Base-by-base conservation (phyloP, 1,140 invertebrate genomes). In the Plodia interpunctella region DNA sequence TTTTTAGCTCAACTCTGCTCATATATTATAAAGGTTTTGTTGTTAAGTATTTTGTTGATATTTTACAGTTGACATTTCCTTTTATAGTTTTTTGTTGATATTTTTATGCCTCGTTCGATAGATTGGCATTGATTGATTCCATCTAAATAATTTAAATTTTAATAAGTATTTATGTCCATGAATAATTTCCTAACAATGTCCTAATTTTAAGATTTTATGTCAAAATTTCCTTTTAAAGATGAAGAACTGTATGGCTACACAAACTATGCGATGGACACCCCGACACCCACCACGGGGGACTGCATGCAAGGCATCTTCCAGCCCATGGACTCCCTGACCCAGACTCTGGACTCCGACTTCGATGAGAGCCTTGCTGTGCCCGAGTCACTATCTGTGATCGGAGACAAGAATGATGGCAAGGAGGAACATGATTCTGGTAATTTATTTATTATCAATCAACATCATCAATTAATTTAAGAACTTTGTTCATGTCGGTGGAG, bases 331-430 rank as follows among this genome's bases (percentile, higher is more conserved):
- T 87, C 85, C 28, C 49, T 87, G 56, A 80, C 65, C 28, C 75
- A 76, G 0, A 69, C 72, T 0, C n/a, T 78, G 9, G 87, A 90
- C 49, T 89, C 87, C 0, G 89, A 90, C 53, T 88, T 88, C 35
- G 90, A 90, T 66, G 87, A 90, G 62, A 88, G 88, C 59, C 76
- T 90, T 0, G 90, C 88, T 1, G 83, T 90, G 5, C 88, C 88
- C 0, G 83, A 88, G 59, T 90, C 88, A 5, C 59, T 90, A 5
- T 87, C 87, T 0, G 76, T 90, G 11, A 90, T 89, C 19, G 49
- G 61, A 10, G 80, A 86, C 13, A 86, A 83, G 72, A 25, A 62
- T 11, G 73, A 68, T 6, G 77, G 55, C 53, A 85, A 78, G 63
- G 82, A 87, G 19, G 76, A 60, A 25, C 79, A 78, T 73, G 59